These are phyloP conservation scores for Pterocles gutturalis DNA, from an alignment of 2,113 vertebrate species.

Conservation along the genomic window DNA sequence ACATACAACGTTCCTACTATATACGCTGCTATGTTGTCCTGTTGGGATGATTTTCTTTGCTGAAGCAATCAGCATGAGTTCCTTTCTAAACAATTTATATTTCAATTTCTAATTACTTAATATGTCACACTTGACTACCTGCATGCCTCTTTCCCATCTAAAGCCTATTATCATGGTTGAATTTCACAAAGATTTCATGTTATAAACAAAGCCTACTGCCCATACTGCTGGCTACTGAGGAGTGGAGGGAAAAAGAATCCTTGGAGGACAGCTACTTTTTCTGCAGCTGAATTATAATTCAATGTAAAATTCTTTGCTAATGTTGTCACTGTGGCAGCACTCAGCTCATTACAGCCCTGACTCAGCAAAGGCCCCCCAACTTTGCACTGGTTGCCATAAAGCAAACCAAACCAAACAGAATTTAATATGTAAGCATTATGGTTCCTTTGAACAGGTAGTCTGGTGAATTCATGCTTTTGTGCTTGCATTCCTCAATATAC, in stretches of 20 bases:
- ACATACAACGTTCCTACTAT: background rate
- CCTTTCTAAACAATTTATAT: background rate
- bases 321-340: too few relatives aligned
- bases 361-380: background rate
- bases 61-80: background rate
- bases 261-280: background rate
- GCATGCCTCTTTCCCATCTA: background rate
- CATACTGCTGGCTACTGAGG: background rate
- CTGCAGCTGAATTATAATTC: background rate
- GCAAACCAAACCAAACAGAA: background rate
- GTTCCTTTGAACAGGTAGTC: background rate
- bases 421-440: background rate
- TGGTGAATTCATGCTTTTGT: background rate
- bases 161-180: background rate
- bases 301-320: background rate
- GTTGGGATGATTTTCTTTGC: background rate
- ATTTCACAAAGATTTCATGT: background rate
- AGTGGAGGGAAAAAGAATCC: too few relatives aligned
- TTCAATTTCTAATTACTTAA: background rate
- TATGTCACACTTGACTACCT: rapidly evolving
- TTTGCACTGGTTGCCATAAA: background rate
- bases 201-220: background rate
- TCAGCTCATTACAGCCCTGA: background rate
- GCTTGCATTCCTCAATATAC: background rate
- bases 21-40: rapidly evolving